Percentiles rank a stretch among this genome's conserved stretches.
These are phyloP conservation scores for Anagyrus pseudococci DNA, from an alignment of 2,888 invertebrate genomes.

Conservation along the genomic window DNA sequence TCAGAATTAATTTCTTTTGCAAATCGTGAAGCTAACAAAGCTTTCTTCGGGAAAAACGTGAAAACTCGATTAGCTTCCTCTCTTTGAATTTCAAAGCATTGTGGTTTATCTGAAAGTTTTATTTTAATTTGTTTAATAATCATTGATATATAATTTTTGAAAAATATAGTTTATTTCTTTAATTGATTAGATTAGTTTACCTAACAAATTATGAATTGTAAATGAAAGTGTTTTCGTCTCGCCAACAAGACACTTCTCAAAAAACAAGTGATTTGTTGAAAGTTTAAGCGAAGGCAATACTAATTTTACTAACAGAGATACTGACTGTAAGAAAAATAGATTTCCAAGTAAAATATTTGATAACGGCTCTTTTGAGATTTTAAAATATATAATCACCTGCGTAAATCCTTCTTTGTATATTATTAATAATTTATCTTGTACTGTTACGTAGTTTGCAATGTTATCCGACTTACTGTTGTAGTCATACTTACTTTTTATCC, in stretches of 20 bases:
- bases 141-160: not conserved
- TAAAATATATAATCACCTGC: constrained; percentile 24
- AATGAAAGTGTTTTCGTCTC: constrained; percentile 43
- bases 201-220: constrained; percentile 45
- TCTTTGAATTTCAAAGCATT: constrained; percentile 24
- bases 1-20: not conserved
- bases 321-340: constrained; percentile 40
- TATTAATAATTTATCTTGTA: constrained; percentile 7
- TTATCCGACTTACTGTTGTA: not conserved
- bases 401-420: constrained; percentile 10
- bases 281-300: constrained; percentile 45
- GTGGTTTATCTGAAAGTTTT: constrained; percentile 34
- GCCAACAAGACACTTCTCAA: constrained; percentile 45
- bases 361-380: not conserved
- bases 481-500: constrained; percentile 28
- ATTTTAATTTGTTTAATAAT: not conserved
- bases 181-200: constrained; percentile 36
- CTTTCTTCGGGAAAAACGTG: constrained; percentile 19
- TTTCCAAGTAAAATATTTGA: not conserved
- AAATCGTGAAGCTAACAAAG: constrained; percentile 5
- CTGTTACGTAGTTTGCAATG: not conserved
- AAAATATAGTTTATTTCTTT: too few relatives aligned
- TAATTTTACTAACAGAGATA: constrained; percentile 45
- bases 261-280: constrained; percentile 44
- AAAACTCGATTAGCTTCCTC: constrained; percentile 9